Conservation (phyloP, 2,888 invertebrate genomes). For the Oithona nana region DNA sequence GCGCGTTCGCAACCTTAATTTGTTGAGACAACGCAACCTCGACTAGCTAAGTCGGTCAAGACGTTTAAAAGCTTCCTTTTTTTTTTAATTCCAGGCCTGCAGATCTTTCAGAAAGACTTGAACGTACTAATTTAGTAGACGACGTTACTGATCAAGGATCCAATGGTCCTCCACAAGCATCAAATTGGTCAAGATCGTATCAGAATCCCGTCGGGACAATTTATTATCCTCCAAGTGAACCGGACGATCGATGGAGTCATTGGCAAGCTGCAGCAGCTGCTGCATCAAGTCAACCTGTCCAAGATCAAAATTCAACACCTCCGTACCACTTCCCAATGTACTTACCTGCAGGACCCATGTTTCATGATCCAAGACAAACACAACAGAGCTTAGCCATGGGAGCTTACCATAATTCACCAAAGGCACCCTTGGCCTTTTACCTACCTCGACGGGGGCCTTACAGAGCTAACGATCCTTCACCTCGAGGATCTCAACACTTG, state of each 20-base stretch:
- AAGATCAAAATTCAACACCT: neutral
- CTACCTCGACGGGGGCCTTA: neutral
- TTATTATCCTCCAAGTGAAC: neutral
- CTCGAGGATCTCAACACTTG: neutral
- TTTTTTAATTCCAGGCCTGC: no score
- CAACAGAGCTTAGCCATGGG: neutral
- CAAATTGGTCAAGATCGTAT: neutral
- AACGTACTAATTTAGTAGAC: no score
- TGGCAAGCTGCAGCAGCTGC: neutral
- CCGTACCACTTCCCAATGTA: neutral
- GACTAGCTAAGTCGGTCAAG: no score
- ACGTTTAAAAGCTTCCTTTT: no score
- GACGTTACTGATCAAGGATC: no score
- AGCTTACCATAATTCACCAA: neutral
- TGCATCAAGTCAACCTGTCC: neutral
- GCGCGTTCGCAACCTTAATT: no score
- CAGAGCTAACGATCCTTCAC: neutral
- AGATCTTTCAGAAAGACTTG: no score
- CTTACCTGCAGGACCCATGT: neutral
- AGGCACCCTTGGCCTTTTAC: neutral
- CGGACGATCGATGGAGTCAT: neutral
- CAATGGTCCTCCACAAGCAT: neutral
- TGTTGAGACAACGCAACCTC: no score
- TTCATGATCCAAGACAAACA: neutral
- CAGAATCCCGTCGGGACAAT: neutral